Evolutionary conservation across 2,113 vertebrate species (phyloP).

Genomic region (Pedetes capensis): DNA sequence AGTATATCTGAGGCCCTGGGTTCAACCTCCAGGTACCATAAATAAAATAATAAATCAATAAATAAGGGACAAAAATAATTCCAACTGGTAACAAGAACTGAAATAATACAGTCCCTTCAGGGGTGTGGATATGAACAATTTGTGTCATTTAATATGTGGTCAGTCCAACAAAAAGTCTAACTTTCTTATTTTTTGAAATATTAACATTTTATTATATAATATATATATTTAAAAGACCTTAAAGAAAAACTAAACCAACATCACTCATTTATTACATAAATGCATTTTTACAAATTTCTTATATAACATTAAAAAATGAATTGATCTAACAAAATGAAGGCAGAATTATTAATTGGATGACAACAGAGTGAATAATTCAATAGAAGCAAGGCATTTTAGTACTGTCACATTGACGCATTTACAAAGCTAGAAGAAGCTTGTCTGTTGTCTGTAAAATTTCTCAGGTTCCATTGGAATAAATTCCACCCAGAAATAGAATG

Average conservation of each 20-base stretch:
- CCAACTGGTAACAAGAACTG: background rate
- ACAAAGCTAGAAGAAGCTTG: conserved; percentile 38
- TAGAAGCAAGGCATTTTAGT: conserved; percentile 12
- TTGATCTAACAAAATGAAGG: conserved; percentile 9
- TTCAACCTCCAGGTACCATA: no score
- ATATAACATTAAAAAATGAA: conserved; percentile 39
- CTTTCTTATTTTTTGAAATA: background rate
- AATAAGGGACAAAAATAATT: no score
- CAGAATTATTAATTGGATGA: conserved; percentile 44
- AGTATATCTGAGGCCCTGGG: no score
- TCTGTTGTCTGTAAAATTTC: conserved; percentile 52
- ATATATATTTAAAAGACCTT: background rate
- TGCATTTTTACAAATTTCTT: conserved; percentile 4
- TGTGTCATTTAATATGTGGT: background rate
- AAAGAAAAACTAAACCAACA: background rate
- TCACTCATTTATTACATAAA: background rate
- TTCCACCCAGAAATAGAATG: background rate
- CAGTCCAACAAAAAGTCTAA: background rate
- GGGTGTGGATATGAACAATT: background rate
- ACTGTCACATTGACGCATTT: background rate
- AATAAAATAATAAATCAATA: no score
- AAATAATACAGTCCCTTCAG: background rate
- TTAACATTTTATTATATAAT: background rate
- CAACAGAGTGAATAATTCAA: conserved; percentile 56
- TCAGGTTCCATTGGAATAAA: conserved; percentile 43